These are phyloP conservation scores for Megaleporinus macrocephalus DNA, from an alignment of 2,113 vertebrate genomes.

Conservation along the genomic window DNA sequence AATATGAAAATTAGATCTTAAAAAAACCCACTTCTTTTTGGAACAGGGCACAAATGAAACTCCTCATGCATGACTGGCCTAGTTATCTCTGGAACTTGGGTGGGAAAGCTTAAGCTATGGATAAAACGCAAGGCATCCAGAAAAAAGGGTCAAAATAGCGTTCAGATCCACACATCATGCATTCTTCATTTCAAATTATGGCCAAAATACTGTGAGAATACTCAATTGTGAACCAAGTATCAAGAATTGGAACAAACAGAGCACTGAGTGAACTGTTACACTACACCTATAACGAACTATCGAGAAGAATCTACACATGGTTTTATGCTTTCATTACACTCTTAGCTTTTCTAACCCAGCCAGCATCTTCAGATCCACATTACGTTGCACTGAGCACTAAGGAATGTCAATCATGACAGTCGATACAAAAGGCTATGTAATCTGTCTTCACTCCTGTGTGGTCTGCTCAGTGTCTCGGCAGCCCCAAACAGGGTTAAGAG, in stretches of 20 bases:
- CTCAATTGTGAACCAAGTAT: no score
- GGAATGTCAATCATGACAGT: not conserved
- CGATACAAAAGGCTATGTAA: not conserved
- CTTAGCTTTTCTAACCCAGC: not conserved
- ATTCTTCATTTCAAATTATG: no score
- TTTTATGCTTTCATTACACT: not conserved
- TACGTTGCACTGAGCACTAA: not conserved
- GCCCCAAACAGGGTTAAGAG: not conserved
- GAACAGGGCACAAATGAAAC: not conserved
- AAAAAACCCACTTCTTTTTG: not conserved
- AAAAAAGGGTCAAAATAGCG: not conserved
- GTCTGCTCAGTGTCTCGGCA: not conserved
- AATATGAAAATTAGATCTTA: slow-evolving; percentile 2
- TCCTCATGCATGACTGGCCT: not conserved
- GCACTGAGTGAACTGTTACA: no score
- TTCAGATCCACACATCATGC: not conserved
- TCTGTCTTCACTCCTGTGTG: not conserved
- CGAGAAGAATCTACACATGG: no score
- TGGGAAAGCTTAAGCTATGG: not conserved
- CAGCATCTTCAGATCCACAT: not conserved
- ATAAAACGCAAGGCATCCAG: slow-evolving; percentile 1
- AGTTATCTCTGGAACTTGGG: not conserved
- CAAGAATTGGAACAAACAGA: no score
- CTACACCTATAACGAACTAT: no score
- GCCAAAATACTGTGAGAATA: no score